Evolutionary conservation across 2,797 vertebrate genomes (phyloP), one percentile per base, ranked within the genome.

Genomic region (Danio choprae): DNA sequence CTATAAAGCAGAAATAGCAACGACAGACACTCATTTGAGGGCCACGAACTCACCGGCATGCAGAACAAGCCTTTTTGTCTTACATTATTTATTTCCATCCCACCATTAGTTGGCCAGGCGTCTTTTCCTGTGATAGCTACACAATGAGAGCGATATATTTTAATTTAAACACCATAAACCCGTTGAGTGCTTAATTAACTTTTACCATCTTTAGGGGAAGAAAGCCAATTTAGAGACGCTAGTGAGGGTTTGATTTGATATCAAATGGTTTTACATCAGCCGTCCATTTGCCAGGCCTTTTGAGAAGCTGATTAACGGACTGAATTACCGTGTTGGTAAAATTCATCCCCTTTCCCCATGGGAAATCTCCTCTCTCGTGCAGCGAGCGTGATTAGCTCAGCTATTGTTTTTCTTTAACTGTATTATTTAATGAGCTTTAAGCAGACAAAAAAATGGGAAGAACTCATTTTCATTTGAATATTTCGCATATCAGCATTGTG

Each of bases 171-270:
- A 93, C 93, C 92, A 94, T 94, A 95, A 95, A 95, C 93, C 94
- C 93, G 94, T 94, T 95, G 95, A 95, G 93, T 95, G 95, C 94
- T 96, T 95, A 96, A 96, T 96, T 96, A 95, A 95, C 94, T 96
- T 95, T 95, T 95, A 95, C 94, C 91, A 92, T 95, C 94, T 95
- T 95, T 93, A 93, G 93, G 93, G 94, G 94, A 95, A 95, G 93
- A 92, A 93, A 95, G 94, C 93, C 95, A 95, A 95, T 95, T 95
- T 95, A 92, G 83, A 95, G 92, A 92, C 93, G 95, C 95, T 96
- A 96, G 95, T 92, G 93, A 94, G 91, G 94, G 95, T 94, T 95
- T 95, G 94, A 95, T 96, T 96, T 94, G 93, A 94, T 96, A 95
- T 95, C 93, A 93, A 95, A 94, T 94, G 95, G 93, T 96, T 96